phyloP scores from a whole-genome alignment of 1,140 invertebrate genomes.

The Trichonephila inaurata region DNA sequence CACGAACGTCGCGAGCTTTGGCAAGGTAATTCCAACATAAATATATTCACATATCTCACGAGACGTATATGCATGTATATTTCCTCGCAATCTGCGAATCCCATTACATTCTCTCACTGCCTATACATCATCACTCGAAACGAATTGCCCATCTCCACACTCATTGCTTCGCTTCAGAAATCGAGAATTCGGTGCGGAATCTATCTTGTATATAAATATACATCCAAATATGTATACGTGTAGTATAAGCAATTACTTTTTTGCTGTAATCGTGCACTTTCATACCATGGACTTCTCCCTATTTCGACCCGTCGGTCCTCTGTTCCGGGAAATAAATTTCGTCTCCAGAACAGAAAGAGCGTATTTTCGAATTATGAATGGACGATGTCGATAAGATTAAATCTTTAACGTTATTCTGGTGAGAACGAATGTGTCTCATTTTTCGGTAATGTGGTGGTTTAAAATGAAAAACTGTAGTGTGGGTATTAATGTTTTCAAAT shows the following conservation, averaged over 20 bases:
- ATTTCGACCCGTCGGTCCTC: background rate
- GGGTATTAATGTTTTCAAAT: too few relatives aligned
- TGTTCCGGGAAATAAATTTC: conserved; percentile 39
- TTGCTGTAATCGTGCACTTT: background rate
- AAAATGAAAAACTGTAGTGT: too few relatives aligned
- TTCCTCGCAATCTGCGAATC: conserved; percentile 54
- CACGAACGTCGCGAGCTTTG: background rate
- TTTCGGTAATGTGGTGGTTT: background rate
- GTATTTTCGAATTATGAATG: conserved; percentile 22
- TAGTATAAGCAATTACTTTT: conserved; percentile 2
- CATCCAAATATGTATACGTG: background rate
- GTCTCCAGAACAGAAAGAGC: background rate
- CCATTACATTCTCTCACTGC: conserved; percentile 53
- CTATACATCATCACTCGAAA: conserved; percentile 56
- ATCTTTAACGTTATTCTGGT: background rate
- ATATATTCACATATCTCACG: background rate
- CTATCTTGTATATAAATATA: background rate
- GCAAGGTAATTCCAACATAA: conserved; percentile 26
- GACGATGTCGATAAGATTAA: conserved; percentile 41
- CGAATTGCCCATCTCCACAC: conserved; percentile 40
- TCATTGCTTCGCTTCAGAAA: background rate
- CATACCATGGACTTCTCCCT: background rate
- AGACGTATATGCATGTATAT: background rate
- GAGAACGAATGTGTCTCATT: background rate
- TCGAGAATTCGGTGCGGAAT: background rate